These are phyloP conservation scores for Megamerina dolium DNA, from an alignment of 2,888 invertebrate species.

Conservation along the genomic window DNA sequence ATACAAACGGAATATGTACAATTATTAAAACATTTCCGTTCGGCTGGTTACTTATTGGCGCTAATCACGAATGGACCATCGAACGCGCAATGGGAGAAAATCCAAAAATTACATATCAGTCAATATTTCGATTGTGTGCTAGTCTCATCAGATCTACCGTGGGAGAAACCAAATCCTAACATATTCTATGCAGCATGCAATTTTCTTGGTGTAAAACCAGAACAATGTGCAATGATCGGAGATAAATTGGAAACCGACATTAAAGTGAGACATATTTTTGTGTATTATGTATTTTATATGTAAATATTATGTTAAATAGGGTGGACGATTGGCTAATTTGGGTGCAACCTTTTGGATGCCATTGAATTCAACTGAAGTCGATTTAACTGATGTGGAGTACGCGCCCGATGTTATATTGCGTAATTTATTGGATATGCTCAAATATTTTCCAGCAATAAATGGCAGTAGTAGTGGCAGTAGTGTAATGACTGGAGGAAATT, in stretches of 20 bases:
- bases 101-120: constrained; percentile 62
- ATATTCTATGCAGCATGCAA: constrained; percentile 79
- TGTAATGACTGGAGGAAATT: too few species aligned
- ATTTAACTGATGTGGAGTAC: constrained; percentile 33
- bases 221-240: constrained; percentile 78
- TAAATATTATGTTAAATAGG: too few species aligned
- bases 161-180: constrained; percentile 78
- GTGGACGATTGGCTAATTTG: constrained; percentile 69
- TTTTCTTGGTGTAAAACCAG: constrained; percentile 66
- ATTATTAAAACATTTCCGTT: constrained; percentile 63
- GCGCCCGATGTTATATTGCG: constrained; percentile 40
- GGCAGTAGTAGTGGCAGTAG: background rate
- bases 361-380: constrained; percentile 38
- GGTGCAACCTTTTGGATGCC: constrained; percentile 80
- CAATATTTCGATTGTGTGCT: constrained; percentile 72
- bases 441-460: constrained; percentile 37
- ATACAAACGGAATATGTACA: constrained; percentile 63
- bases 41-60: constrained; percentile 65
- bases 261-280: constrained; percentile 50
- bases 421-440: constrained; percentile 40
- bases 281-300: too few species aligned
- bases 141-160: constrained; percentile 77
- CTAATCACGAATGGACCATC: constrained; percentile 84
- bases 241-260: constrained; percentile 86
- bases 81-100: constrained; percentile 83